Conservation (phyloP, 1,140 invertebrate species). For the Tetraneura akinire region DNA sequence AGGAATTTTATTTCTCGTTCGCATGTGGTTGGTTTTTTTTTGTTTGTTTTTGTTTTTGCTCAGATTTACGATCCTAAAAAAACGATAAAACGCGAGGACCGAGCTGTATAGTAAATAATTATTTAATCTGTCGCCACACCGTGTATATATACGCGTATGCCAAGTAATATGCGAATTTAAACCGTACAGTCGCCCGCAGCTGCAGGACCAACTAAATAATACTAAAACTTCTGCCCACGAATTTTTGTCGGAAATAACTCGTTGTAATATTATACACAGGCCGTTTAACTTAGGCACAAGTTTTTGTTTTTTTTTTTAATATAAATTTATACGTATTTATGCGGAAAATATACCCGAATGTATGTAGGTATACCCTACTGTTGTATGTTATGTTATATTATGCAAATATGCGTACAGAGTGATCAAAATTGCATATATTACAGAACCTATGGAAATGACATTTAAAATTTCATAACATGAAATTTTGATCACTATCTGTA, state of each 20-base stretch:
- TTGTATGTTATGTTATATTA: no score
- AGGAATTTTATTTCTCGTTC: not conserved
- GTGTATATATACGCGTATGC: not conserved
- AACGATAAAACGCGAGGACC: not conserved
- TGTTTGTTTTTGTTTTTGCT: not conserved
- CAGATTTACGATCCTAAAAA: not conserved
- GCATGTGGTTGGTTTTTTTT: not conserved
- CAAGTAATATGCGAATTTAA: not conserved
- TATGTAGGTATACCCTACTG: no score
- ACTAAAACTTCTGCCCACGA: constrained; percentile 24
- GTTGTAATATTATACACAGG: not conserved
- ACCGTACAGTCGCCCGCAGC: not conserved
- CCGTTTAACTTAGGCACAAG: constrained; percentile 5
- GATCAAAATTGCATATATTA: no score
- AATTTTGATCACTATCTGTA: no score
- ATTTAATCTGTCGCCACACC: constrained; percentile 8
- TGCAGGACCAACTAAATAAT: not conserved
- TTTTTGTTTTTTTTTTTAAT: no score
- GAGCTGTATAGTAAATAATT: constrained; percentile 13
- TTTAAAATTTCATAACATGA: no score
- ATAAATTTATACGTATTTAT: no score
- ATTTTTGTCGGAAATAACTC: constrained; percentile 18
- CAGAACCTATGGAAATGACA: no score
- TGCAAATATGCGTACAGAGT: no score
- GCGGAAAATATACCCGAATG: no score